Percentiles rank a stretch among this genome's conserved stretches.
phyloP scores from a whole-genome alignment of 2,888 invertebrate species.

The Cryptocheilus praepositus region DNA sequence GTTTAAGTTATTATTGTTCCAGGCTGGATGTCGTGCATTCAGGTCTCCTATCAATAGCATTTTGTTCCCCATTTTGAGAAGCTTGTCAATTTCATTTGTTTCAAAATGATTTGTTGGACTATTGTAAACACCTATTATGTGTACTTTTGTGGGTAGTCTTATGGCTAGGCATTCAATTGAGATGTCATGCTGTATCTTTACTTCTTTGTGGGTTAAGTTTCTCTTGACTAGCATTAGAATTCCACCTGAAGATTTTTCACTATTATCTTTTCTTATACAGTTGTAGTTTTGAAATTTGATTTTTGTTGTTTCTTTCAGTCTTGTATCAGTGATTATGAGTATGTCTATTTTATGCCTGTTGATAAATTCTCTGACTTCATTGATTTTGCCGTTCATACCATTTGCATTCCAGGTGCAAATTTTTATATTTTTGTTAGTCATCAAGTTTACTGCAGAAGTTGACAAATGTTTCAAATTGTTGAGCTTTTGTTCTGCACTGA shows the following conservation, averaged over 20 bases:
- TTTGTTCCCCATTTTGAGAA: conserved; percentile 38
- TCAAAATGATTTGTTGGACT: conserved; percentile 36
- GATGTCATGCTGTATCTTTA: neutral
- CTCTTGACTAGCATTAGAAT: conserved; percentile 43
- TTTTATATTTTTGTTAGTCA: conserved; percentile 17
- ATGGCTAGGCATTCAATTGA: conserved; percentile 38
- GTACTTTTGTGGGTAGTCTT: conserved; percentile 30
- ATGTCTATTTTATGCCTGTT: conserved; percentile 40
- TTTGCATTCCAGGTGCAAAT: conserved; percentile 46
- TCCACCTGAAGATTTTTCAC: conserved; percentile 27
- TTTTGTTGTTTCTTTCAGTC: conserved; percentile 27
- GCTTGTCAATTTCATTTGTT: conserved; percentile 34
- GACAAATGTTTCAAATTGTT: conserved; percentile 18
- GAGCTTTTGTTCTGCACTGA: conserved; percentile 21
- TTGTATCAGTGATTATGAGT: conserved; percentile 40
- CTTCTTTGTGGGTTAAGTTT: conserved; percentile 24
- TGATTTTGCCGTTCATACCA: conserved; percentile 33
- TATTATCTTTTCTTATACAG: conserved; percentile 37
- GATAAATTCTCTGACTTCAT: conserved; percentile 38
- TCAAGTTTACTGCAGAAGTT: conserved; percentile 24
- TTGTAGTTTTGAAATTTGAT: conserved; percentile 41
- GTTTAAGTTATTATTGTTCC: conserved; percentile 44
- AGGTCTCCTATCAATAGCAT: conserved; percentile 47
- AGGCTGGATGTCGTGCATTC: conserved; percentile 45
- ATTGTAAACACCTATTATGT: conserved; percentile 40